Evolutionary conservation across 1,140 invertebrate species (phyloP).

Genomic region (Pseudobourletiella spinata): DNA sequence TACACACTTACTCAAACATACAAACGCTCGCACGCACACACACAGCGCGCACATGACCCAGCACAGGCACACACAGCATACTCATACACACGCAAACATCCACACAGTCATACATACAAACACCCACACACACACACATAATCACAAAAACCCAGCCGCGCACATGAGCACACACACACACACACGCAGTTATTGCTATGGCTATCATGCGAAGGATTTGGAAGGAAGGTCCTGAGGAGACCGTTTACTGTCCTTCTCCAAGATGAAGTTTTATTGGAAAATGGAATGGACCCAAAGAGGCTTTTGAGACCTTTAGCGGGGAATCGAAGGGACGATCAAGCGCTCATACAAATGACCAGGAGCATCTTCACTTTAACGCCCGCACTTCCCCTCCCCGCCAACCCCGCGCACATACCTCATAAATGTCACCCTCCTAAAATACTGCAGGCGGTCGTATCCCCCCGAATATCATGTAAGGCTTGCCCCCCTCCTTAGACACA

Average conservation of each 20-base stretch:
- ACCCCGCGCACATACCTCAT: neutral
- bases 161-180: no score
- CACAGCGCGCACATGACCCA: no score
- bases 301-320: slow-evolving; percentile 20
- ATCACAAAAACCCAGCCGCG: no score
- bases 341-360: slow-evolving; percentile 34
- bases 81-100: no score
- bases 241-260: slow-evolving; percentile 21
- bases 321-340: slow-evolving; percentile 34
- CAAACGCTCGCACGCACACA: no score
- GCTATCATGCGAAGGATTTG: slow-evolving; percentile 23
- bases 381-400: neutral
- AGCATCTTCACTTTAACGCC: slow-evolving; percentile 12
- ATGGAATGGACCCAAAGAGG: slow-evolving; percentile 32
- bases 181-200: neutral
- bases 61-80: no score
- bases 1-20: no score
- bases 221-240: slow-evolving; percentile 28
- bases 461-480: no score
- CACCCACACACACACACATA: no score
- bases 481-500: no score
- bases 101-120: no score
- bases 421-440: neutral
- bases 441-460: no score
- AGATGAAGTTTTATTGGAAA: slow-evolving; percentile 37